phyloP scores from a whole-genome alignment of 2,888 invertebrate genomes.

The Chloroclysta siterata region DNA sequence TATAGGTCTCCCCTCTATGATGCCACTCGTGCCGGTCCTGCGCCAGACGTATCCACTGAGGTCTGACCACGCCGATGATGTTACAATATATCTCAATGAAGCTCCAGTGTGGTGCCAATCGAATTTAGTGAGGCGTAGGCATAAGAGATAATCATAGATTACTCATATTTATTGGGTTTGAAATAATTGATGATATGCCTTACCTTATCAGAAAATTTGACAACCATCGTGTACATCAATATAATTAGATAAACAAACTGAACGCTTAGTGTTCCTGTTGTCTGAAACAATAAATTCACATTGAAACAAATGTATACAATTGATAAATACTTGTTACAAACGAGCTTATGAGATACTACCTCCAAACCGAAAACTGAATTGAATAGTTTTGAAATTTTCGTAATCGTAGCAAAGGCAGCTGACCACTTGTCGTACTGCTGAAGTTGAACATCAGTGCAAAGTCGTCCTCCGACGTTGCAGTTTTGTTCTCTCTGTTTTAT shows the following conservation, averaged over 20 bases:
- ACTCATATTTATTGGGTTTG: too few species aligned
- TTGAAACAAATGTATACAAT: neutral
- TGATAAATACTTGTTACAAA: neutral
- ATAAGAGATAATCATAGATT: too few species aligned
- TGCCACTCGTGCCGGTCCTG: too few species aligned
- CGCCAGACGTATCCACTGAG: too few species aligned
- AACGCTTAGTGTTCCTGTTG: neutral
- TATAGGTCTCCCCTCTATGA: too few species aligned
- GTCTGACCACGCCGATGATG: too few species aligned
- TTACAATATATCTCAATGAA: too few species aligned
- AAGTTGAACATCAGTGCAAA: neutral
- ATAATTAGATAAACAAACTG: neutral
- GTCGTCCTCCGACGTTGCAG: neutral
- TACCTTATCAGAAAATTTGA: neutral
- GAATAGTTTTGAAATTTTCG: slow-evolving; percentile 19
- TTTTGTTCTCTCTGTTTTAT: neutral
- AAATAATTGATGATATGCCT: neutral
- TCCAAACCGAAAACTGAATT: slow-evolving; percentile 23
- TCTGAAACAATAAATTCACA: neutral
- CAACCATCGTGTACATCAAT: neutral
- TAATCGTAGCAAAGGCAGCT: slow-evolving; percentile 16
- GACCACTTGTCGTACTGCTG: slow-evolving; percentile 25
- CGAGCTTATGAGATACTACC: slow-evolving; percentile 3
- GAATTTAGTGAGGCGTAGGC: too few species aligned
- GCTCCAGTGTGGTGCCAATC: too few species aligned